Evolutionary conservation across 1,140 invertebrate genomes (phyloP).

Genomic region (Propsilocerus akamusi): DNA sequence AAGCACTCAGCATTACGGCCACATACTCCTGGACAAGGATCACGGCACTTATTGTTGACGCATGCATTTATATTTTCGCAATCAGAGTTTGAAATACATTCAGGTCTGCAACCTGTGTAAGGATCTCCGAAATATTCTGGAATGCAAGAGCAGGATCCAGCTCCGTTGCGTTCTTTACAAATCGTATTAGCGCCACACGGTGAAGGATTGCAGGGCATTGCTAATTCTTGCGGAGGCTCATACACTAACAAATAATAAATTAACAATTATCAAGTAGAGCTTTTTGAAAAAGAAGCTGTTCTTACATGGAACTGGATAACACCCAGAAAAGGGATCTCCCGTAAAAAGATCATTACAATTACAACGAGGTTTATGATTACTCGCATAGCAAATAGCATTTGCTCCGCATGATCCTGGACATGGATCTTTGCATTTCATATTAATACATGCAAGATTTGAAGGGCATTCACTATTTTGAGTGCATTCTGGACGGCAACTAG

Average conservation of each 20-base stretch:
- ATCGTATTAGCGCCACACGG: slow-evolving; percentile 36
- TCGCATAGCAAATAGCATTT: slow-evolving; percentile 37
- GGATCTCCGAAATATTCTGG: slow-evolving; percentile 37
- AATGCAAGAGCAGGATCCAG: slow-evolving; percentile 27
- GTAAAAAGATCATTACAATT: slow-evolving; percentile 46
- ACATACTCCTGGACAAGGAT: slow-evolving; percentile 50
- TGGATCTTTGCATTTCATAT: slow-evolving; percentile 50
- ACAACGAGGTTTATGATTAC: slow-evolving; percentile 57
- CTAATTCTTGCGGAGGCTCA: no score
- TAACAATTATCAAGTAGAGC: neutral
- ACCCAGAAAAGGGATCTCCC: slow-evolving; percentile 53
- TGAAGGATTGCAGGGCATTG: slow-evolving; percentile 32
- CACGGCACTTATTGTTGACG: slow-evolving; percentile 37
- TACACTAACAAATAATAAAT: no score
- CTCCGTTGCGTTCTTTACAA: slow-evolving; percentile 31
- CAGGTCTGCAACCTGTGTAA: slow-evolving; percentile 36
- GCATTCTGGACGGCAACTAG: slow-evolving; percentile 62
- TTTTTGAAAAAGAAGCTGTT: neutral
- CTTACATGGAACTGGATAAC: slow-evolving; percentile 23
- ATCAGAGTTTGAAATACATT: slow-evolving; percentile 36
- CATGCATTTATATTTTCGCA: slow-evolving; percentile 31
- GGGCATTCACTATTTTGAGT: slow-evolving; percentile 51
- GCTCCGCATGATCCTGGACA: slow-evolving; percentile 48
- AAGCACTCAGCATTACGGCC: slow-evolving; percentile 46
- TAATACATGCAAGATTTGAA: slow-evolving; percentile 45